Evolutionary conservation across 30 jellyfish, hydroid and myxozoan species (phyloP), one percentile per base, ranked within the genome.

Genomic region (Mastigias papua): DNA sequence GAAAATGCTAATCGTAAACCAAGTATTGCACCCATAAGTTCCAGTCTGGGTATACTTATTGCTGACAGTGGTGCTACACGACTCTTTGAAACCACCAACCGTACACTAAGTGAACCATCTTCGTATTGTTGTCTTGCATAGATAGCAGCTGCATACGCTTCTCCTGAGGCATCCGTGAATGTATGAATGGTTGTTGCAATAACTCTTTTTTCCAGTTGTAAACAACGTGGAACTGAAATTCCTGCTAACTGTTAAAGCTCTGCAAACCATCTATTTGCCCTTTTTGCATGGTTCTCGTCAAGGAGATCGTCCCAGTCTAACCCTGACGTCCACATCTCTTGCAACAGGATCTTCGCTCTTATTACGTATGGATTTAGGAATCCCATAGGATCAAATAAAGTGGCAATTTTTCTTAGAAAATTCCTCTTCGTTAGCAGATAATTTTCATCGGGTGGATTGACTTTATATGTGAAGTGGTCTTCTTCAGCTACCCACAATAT

Each of bases 331-430:
- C 92, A 65, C n/a, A 68, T 62, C 31, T 65, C 89, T 32, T 82
- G 88, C 74, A 82, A 3, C 22, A 82, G 2, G 5, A 68, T 8
- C 77, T 29, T 65, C 6, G 76, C 92, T 35, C 86, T 32, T 22
- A 82, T 30, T 32, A 82, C 26, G 35, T 8, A 82, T 8, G 92
- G 76, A 6, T 34, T 21, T 58, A 82, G 33, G 29, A 82, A 82
- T 28, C 87, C 92, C 19, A 82, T 25, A 8, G 86, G 92, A 34
- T 82, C 92, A 25, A 66, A 82, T n/a, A 82, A 2, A 23, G 78
- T 68, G 13, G 92, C 80, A 61, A 61, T 34, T 0, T 13, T 27
- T 23, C 90, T 16, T 25, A 79, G 69, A 31, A 62, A 79, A n/a
- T 10, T 9, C 31, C 84, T 79, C 88, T 77, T 77, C 19, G 88